Evolutionary conservation across 1,140 invertebrate species (phyloP), one percentile per base, ranked within the genome.

Genomic region (Ephestia elutella): DNA sequence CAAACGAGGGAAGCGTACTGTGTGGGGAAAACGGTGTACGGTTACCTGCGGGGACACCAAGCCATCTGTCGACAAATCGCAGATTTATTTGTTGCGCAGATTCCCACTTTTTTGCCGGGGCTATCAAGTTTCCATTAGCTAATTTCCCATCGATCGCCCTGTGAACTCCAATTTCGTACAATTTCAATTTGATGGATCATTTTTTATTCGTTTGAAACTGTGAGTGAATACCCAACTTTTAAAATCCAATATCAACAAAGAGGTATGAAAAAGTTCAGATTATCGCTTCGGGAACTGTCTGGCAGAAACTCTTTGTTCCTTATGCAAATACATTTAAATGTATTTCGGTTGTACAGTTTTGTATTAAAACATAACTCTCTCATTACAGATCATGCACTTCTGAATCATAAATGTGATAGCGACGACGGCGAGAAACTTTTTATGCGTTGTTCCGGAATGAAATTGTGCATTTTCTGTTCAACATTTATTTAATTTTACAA

Each of bases 71-170:
- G 75, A 32, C 70, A 63, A 65, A 62, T 61, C 71, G 70, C 65
- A 79, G 80, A 86, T 86, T 86, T 83, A 86, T 83, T n/a, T 78
- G 80, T 80, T 78, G 75, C 82, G 70, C 74, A 66, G 79, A 75
- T 78, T 78, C n/a, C n/a, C 72, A 60, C 70, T 81, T 84, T 86
- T 86, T 86, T 84, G 78, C 74, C 57, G 66, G n/a, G n/a, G 71
- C 80, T 83, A 85, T 87, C 84, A 87, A 84, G 78, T 84, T 87
- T 85, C 82, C 84, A 87, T 87, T 87, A 87, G 80, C 82, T 86
- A 86, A 86, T 86, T 84, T 82, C 75, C 71, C 78, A 86, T 86
- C 81, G 82, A 84, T 86, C 65, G 62, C 57, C 66, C 73, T 73
- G 79, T 75, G 73, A 73, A 81, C 77, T 70, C 74, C 78, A 66